Base-by-base conservation (phyloP, 2,888 invertebrate species). In the Trisateles emortualis region DNA sequence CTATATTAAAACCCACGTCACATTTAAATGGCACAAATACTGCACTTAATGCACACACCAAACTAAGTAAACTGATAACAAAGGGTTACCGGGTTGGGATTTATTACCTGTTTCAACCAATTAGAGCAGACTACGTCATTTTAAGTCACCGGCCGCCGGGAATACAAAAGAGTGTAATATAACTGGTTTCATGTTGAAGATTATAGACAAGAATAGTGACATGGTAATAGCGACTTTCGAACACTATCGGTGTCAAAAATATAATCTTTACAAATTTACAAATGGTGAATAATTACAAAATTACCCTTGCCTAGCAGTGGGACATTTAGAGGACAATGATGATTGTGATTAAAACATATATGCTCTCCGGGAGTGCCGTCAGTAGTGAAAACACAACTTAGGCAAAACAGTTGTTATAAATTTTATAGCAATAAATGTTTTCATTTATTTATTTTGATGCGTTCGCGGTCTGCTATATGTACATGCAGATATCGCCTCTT, bases 1-100 rank as follows among this genome's bases (percentile, higher is more conserved):
- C 30, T 30, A 30, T 30, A 30, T 30, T 30, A 30, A 30, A 30
- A 30, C n/a, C 30, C 30, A 30, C 30, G 30, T 30, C 30, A 30
- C 30, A 10, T 30, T 30, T 30, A 30, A 30, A 30, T 30, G 30
- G 11, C 30, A 30, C 30, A 30, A 30, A 30, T 30, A 30, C 11
- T 30, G 30, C 30, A 3, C 30, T 30, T 30, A 30, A 30, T 11
- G 11, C 30, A 30, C 11, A 30, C 30, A 30, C 30, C 10, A 30
- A 30, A 30, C 30, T 3, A 30, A 30, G 30, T 30, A 30, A 30
- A 30, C 30, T 30, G 30, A 11, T 30, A 11, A 30, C 30, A 30
- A 30, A 30, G 30, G 30, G 30, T 30, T 30, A 30, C 30, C 11
- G 30, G 30, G 30, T 30, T 30, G 30, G 30, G 30, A 30, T 30